phyloP scores from a whole-genome alignment of 2,888 invertebrate species.

The Encarsia formosa region DNA sequence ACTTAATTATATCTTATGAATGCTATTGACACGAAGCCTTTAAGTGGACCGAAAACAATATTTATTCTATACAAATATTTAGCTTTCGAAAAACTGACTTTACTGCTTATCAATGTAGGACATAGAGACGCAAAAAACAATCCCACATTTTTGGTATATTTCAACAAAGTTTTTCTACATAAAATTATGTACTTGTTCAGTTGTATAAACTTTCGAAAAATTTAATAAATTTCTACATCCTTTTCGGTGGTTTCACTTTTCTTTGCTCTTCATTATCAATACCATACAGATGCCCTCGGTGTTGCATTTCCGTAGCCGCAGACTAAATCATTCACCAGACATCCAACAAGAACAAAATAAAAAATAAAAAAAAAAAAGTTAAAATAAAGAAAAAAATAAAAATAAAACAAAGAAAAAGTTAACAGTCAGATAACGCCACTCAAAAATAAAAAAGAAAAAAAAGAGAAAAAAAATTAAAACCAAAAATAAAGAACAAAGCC shows the following conservation, averaged over 20 bases:
- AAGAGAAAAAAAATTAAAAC: conserved; percentile 1
- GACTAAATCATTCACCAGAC: conserved; percentile 50
- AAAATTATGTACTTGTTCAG: conserved; percentile 5
- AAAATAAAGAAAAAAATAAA: conserved; percentile 25
- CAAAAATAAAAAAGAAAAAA: not conserved
- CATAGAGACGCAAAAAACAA: conserved; percentile 1
- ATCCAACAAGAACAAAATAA: conserved; percentile 30
- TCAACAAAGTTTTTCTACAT: not conserved
- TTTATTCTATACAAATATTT: conserved; percentile 17
- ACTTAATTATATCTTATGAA: conserved; percentile 18
- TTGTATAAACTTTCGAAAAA: not conserved
- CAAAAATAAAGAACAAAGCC: too few relatives aligned
- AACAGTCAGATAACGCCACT: not conserved
- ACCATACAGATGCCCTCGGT: conserved; percentile 54
- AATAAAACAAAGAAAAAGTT: not conserved
- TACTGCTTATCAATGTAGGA: conserved; percentile 9
- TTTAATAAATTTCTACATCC: conserved; percentile 27
- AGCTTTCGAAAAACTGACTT: conserved; percentile 13
- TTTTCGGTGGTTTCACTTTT: conserved; percentile 41
- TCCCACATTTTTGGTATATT: conserved; percentile 9
- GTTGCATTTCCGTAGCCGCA: conserved; percentile 54
- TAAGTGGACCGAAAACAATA: conserved; percentile 6
- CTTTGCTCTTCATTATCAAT: conserved; percentile 40
- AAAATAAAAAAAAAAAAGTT: conserved; percentile 33
- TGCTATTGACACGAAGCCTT: conserved; percentile 18